Base-by-base conservation (phyloP, 2,113 vertebrate species). In the Rhineura floridana region DNA sequence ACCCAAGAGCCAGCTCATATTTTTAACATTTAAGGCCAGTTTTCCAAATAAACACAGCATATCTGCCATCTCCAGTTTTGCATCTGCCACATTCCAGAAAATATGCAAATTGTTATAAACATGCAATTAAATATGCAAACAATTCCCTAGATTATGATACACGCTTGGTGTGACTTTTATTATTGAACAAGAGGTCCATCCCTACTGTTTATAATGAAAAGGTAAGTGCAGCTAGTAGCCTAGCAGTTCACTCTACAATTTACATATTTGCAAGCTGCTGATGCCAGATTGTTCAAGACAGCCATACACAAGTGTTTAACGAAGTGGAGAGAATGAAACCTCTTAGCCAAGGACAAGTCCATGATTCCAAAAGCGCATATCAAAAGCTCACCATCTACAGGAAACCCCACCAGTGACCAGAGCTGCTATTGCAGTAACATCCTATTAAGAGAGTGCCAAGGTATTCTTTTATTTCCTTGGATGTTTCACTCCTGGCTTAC, bases 371-470 rank as follows among this genome's bases (percentile, higher is more conserved):
- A 87, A 75, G 62, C 30, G 28, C 69, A 55, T 4, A 80, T 67
- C n/a, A 88, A 89, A 85, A 88, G 48, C 36, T 48, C 55, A 88
- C 15, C 33, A 33, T 69, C 73, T 83, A 36, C 75, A 76, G 70
- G 79, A 88, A 84, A 75, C 28, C 39, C 80, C 91, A 84, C 86
- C 89, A 87, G 84, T 80, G 91, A 84, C 59, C 85, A 73, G 76
- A 69, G 30, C 77, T 75, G 87, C 93, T 92, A 80, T 91, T 89
- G 84, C 85, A 81, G 88, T 88, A 95, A 81, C 84, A 30, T 73
- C 83, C 62, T 75, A 28, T 85, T 10, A 67, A 79, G 83, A 46
- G 81, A 59, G 84, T 62, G 85, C 88, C 83, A 88, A 83, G 23
- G 25, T 72, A 72, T 46, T 44, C 70, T 75, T 65, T 92, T 62